Conservation (phyloP, 2,888 invertebrate species). For the Saturnia pavonia region DNA sequence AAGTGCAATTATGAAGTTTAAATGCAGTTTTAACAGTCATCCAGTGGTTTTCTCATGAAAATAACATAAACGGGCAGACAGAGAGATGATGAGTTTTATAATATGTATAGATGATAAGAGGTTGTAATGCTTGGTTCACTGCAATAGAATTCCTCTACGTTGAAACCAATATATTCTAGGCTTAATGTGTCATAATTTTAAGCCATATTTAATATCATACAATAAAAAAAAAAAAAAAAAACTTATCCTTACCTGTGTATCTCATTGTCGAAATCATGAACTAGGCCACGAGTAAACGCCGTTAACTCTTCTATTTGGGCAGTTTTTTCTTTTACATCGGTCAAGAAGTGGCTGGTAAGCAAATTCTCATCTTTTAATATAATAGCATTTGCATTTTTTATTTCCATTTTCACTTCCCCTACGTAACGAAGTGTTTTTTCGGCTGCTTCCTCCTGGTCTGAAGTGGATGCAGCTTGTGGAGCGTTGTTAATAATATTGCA, state of each 20-base stretch:
- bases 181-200: too few species aligned
- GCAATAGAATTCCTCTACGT: not conserved
- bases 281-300: constrained; percentile 58
- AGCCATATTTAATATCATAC: too few species aligned
- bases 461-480: constrained; percentile 40
- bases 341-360: constrained; percentile 58
- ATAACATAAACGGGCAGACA: too few species aligned
- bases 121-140: not conserved
- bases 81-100: too few species aligned
- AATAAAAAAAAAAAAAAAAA: too few species aligned
- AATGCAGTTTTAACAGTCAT: too few species aligned
- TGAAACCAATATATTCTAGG: too few species aligned
- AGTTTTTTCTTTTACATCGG: constrained; percentile 59
- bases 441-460: constrained; percentile 42
- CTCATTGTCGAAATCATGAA: constrained; percentile 60
- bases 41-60: too few species aligned
- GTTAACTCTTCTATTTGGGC: constrained; percentile 57
- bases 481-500: constrained; percentile 59
- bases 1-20: too few species aligned
- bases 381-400: constrained; percentile 53
- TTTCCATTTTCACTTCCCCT: constrained; percentile 54
- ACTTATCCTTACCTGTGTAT: constrained; percentile 70
- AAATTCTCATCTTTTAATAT: constrained; percentile 60
- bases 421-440: constrained; percentile 54
- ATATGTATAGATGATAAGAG: not conserved